Conservation (phyloP, 37 sponge, comb jelly and placozoan species). For the Haliclona indistincta region DNA sequence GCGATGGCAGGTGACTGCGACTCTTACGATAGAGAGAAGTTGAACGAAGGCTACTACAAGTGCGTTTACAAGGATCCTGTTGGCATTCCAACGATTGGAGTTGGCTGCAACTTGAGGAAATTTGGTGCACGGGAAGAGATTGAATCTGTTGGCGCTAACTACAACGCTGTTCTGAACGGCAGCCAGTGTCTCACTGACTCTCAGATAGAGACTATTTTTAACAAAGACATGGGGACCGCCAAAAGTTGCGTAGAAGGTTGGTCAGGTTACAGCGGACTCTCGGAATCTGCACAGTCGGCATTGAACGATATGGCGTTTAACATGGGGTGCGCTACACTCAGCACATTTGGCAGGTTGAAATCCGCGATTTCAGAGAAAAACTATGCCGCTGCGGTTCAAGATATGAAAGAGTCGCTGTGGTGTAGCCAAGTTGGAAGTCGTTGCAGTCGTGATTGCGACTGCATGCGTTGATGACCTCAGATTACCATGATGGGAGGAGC, state of each 20-base stretch:
- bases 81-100: constrained; percentile 36
- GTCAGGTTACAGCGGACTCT: constrained; percentile 6
- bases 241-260: constrained; percentile 14
- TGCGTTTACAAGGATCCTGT: constrained; percentile 40
- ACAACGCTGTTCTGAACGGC: constrained; percentile 30
- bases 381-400: background rate
- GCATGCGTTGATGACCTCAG: constrained; percentile 19
- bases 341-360: constrained; percentile 7
- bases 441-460: constrained; percentile 34
- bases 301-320: constrained; percentile 54
- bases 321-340: constrained; percentile 31
- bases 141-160: constrained; percentile 30
- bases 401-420: constrained; percentile 29
- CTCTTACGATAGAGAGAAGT: constrained; percentile 33
- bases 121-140: constrained; percentile 23
- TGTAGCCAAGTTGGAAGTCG: constrained; percentile 35
- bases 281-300: constrained; percentile 15
- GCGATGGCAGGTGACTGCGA: background rate
- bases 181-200: constrained; percentile 30
- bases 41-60: constrained; percentile 43
- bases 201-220: constrained; percentile 39
- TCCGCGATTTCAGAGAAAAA: background rate
- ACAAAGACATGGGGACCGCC: constrained; percentile 33
- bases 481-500: too few species aligned
- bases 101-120: constrained; percentile 53